These are phyloP conservation scores for Drosophila neonasuta DNA, from an alignment of 2,888 invertebrate species.

Conservation along the genomic window DNA sequence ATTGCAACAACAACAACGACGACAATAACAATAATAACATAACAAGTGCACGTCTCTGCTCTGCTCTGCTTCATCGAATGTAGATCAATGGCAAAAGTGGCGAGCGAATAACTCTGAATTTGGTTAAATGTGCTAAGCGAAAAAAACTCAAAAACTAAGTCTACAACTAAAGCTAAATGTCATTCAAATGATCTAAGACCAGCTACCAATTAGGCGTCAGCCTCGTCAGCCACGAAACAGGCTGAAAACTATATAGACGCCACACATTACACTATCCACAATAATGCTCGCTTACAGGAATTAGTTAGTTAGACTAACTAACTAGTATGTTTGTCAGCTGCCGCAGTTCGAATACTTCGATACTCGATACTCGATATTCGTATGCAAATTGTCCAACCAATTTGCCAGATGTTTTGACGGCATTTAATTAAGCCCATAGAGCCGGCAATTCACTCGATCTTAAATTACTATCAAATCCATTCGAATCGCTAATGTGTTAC, in stretches of 20 bases:
- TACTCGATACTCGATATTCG: conserved; percentile 9
- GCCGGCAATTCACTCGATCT: conserved; percentile 28
- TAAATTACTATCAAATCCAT: conserved; percentile 12
- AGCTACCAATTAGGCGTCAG: conserved; percentile 64
- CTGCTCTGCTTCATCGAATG: conserved; percentile 44
- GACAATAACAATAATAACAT: conserved; percentile 11
- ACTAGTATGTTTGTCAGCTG: conserved; percentile 29
- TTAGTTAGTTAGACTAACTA: conserved; percentile 27
- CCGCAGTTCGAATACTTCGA: not conserved
- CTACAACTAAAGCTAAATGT: conserved; percentile 52
- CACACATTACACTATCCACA: conserved; percentile 5
- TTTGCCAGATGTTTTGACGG: conserved; percentile 58
- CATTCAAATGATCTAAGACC: conserved; percentile 63
- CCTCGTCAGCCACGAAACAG: conserved; percentile 45
- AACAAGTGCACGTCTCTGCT: conserved; percentile 34
- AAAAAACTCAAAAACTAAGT: conserved; percentile 36
- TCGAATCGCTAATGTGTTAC: conserved; percentile 38
- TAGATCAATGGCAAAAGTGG: conserved; percentile 75
- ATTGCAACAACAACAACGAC: conserved; percentile 8
- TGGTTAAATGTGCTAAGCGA: conserved; percentile 63
- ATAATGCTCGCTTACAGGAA: conserved; percentile 58
- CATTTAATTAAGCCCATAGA: conserved; percentile 50
- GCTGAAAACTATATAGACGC: not conserved
- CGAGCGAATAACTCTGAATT: conserved; percentile 61
- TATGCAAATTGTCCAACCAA: conserved; percentile 51